Base-by-base conservation (phyloP, 1,140 invertebrate genomes). In the Gryllus bimaculatus region DNA sequence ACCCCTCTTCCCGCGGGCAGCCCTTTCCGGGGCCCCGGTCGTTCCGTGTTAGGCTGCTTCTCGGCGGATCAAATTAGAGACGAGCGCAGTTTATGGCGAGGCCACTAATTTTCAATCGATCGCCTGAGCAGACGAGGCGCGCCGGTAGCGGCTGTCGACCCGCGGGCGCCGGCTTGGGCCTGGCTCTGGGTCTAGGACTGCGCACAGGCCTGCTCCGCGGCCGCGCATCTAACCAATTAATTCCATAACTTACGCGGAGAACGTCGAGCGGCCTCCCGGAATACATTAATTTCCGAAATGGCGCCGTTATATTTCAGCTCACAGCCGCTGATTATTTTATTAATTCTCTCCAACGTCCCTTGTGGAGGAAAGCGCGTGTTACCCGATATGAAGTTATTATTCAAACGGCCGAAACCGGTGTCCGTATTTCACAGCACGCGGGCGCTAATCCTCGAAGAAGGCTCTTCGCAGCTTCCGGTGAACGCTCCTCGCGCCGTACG, bases 91-190 rank as follows among this genome's bases (percentile, higher is more conserved):
- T 66, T 10, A 66, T 66, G 18, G 54, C 1, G 10, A 10, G 10
- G 54, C 54, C 54, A 66, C 54, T 66, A 66, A 66, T 66, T 66
- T 66, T 66, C 54, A 66, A 66, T 66, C 54, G 54, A 66, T 66
- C 54, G 54, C 54, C 18, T 3, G 18, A 66, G 54, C 54, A 7
- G 54, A 1, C 18, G 54, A 10, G 10, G 54, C 54, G 1, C 18
- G 54, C 54, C 54, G 54, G 10, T 10, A 66, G 54, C 10, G 54
- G 54, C 54, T 18, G 54, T 10, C 54, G 54, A 66, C 54, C 54
- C 54, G 10, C 54, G 54, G 26, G 26, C 26, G 5, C 26, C 1
- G 26, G 26, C 26, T 39, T 39, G 26, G 26, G 26, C 26, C 26
- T 39, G 26, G 26, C 1, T 5, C 5, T 39, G 26, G 26, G 26